Evolutionary conservation across 2,888 invertebrate genomes (phyloP).

Genomic region (Heliconius ismenius): DNA sequence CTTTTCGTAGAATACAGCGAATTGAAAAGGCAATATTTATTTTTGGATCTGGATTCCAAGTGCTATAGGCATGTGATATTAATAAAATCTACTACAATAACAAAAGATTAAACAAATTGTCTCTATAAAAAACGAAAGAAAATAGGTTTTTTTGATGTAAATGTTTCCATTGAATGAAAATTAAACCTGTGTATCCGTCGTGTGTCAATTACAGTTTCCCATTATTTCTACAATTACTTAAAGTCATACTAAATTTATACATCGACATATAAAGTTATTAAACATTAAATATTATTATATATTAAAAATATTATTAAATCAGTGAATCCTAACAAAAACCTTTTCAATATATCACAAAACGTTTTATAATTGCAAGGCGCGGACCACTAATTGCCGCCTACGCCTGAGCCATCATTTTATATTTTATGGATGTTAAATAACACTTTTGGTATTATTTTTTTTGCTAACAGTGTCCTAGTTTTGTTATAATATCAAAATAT

Average conservation of each 20-base stretch:
- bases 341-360: slow-evolving; percentile 49
- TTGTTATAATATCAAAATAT: neutral
- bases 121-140: too few species aligned
- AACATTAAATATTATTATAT: too few species aligned
- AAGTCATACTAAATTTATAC: neutral
- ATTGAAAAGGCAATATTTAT: too few species aligned
- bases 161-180: too few species aligned
- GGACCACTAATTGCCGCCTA: slow-evolving; percentile 53
- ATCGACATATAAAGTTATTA: slow-evolving; percentile 2
- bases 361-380: slow-evolving; percentile 58
- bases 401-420: slow-evolving; percentile 56
- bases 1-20: too few species aligned
- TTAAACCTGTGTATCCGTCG: too few species aligned
- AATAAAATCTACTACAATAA: too few species aligned
- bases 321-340: slow-evolving; percentile 18
- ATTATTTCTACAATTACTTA: neutral
- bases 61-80: too few species aligned
- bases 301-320: slow-evolving; percentile 12
- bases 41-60: too few species aligned
- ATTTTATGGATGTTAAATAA: slow-evolving; percentile 49
- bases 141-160: too few species aligned
- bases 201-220: neutral
- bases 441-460: slow-evolving; percentile 12
- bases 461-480: slow-evolving; percentile 13
- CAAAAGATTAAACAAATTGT: too few species aligned